A percentile compares a stretch with the other conserved stretches of the same genome.
Conservation (phyloP, 2,888 invertebrate genomes). For the Polyommatus icarus region DNA sequence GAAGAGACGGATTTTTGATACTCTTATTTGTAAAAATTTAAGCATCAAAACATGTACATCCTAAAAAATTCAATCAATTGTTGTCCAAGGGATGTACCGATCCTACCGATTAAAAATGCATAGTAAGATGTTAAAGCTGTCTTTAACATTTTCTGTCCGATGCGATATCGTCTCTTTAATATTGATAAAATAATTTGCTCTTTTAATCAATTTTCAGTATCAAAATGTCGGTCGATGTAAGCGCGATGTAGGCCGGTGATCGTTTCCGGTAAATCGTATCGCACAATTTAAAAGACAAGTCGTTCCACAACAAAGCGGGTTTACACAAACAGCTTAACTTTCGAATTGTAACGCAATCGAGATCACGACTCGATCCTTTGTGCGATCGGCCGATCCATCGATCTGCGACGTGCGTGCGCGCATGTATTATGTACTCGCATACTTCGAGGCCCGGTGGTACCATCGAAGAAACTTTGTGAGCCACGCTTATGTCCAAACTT, state of each 20-base stretch:
- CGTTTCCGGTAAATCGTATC: not conserved
- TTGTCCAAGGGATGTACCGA: too few species aligned
- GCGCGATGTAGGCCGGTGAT: not conserved
- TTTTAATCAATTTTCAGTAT: not conserved
- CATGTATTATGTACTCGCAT: conserved; percentile 73
- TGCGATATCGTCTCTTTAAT: not conserved
- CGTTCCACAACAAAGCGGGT: conserved; percentile 50
- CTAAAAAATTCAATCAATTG: too few species aligned
- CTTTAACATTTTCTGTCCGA: not conserved
- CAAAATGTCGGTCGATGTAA: not conserved
- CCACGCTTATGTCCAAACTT: too few species aligned
- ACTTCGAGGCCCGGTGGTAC: conserved; percentile 49
- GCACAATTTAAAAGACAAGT: not conserved
- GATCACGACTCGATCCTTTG: conserved; percentile 76
- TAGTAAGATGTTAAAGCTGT: too few species aligned
- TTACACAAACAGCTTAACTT: conserved; percentile 67
- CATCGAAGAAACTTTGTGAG: too few species aligned
- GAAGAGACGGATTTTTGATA: too few species aligned
- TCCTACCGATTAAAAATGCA: too few species aligned
- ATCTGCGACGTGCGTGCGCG: conserved; percentile 70
- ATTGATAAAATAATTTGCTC: not conserved
- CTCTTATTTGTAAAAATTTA: too few species aligned
- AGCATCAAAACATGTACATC: too few species aligned
- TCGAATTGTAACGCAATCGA: conserved; percentile 67
- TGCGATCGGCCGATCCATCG: conserved; percentile 75